Conservation (phyloP, 2,113 vertebrate genomes). For the Lathamus discolor region DNA sequence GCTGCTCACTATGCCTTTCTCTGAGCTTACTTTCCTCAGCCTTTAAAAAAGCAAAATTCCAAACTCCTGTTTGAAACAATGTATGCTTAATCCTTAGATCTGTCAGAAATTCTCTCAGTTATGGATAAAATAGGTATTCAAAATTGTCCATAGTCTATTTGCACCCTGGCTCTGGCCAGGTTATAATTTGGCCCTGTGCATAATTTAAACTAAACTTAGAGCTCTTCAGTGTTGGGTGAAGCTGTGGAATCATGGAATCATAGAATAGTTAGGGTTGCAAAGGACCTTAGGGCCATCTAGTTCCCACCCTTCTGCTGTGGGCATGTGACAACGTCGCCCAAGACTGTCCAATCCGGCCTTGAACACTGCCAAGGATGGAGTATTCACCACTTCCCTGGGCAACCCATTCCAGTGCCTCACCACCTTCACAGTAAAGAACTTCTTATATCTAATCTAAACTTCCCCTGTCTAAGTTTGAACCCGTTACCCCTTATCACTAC, state of each 20-base stretch:
- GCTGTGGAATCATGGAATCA: neutral
- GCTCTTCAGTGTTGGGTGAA: neutral
- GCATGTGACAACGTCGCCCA: neutral
- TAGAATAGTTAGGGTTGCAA: neutral
- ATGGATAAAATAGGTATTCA: neutral
- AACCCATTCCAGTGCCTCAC: neutral
- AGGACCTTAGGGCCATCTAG: neutral
- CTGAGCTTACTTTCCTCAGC: slow-evolving; percentile 1
- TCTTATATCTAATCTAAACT: neutral
- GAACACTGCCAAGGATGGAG: neutral
- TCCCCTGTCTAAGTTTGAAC: neutral
- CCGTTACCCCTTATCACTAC: neutral
- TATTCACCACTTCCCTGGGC: neutral
- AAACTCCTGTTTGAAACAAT: neutral
- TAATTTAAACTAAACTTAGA: neutral
- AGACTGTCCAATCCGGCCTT: neutral
- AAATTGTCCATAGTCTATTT: neutral
- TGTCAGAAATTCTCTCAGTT: neutral
- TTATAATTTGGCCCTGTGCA: neutral
- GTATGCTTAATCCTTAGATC: neutral
- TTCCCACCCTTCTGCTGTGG: neutral
- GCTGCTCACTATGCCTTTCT: slow-evolving; percentile 23
- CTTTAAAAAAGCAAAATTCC: neutral
- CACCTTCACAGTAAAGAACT: neutral
- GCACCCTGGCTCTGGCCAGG: neutral